Conservation (phyloP, 2,113 vertebrate species). For the Rhinolophus ferrumequinum region DNA sequence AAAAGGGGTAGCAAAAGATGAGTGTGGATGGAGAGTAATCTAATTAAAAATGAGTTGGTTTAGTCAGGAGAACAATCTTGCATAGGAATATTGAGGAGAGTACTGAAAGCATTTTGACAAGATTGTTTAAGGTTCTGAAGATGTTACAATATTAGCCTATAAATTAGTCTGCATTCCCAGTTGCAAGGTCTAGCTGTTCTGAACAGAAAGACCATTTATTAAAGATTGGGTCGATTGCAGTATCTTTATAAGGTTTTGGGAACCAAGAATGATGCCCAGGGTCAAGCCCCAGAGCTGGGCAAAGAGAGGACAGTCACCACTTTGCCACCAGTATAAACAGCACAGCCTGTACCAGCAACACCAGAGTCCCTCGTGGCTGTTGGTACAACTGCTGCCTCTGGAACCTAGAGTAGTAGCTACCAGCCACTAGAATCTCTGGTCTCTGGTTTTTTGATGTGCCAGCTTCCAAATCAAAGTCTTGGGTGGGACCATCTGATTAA, state of each 20-base stretch:
- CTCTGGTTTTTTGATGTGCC: not conserved
- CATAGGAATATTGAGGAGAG: not conserved
- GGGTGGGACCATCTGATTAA: not conserved
- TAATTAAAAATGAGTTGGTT: not conserved
- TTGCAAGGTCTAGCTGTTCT: not conserved
- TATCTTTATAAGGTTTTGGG: not conserved
- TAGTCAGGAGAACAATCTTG: not conserved
- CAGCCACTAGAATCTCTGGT: not conserved
- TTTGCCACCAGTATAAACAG: fast-evolving
- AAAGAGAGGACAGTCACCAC: not conserved
- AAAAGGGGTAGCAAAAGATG: not conserved
- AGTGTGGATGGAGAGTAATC: not conserved
- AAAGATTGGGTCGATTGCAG: not conserved
- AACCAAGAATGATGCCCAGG: not conserved
- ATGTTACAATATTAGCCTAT: not conserved
- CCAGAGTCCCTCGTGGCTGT: not conserved
- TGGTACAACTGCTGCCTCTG: not conserved
- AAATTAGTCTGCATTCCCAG: not conserved
- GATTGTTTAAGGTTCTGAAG: not conserved
- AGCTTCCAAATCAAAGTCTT: not conserved
- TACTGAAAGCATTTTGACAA: not conserved
- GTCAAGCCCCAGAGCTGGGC: not conserved
- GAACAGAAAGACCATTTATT: not conserved
- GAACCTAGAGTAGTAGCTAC: not conserved
- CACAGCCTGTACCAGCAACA: fast-evolving